phyloP scores from a whole-genome alignment of 2,888 invertebrate species.

The Sceliomorpha sp. region DNA sequence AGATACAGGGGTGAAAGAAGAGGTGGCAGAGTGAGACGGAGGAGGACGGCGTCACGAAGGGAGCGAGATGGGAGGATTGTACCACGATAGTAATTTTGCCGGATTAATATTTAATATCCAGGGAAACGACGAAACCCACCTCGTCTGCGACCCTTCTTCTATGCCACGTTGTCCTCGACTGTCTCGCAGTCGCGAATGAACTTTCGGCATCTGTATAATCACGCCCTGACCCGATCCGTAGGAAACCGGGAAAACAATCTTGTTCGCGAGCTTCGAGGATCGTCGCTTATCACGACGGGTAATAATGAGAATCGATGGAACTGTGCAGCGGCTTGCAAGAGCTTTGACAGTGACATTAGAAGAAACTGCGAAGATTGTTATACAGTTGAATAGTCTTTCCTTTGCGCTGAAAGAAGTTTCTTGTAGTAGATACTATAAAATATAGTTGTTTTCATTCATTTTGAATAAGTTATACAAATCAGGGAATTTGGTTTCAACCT shows the following conservation, averaged over 20 bases:
- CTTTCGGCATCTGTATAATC: constrained; percentile 58
- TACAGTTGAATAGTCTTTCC: no score
- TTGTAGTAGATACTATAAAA: no score
- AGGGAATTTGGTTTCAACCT: no score
- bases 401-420: no score
- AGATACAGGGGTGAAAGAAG: constrained; percentile 58
- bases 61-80: constrained; percentile 64
- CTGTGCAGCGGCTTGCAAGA: neutral
- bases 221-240: constrained; percentile 56
- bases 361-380: neutral
- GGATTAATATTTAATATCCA: constrained; percentile 80
- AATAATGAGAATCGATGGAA: constrained; percentile 18
- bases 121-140: constrained; percentile 61
- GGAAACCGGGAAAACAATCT: constrained; percentile 61
- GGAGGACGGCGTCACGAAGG: constrained; percentile 48
- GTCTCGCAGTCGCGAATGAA: constrained; percentile 56
- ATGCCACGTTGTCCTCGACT: constrained; percentile 27
- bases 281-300: constrained; percentile 29
- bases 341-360: constrained; percentile 1
- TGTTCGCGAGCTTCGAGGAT: constrained; percentile 34
- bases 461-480: no score
- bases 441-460: no score
- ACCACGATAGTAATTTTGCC: constrained; percentile 75
- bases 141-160: no score
- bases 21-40: constrained; percentile 45